phyloP scores from a whole-genome alignment of 2,888 invertebrate species.

The Ichneumon xanthorius region DNA sequence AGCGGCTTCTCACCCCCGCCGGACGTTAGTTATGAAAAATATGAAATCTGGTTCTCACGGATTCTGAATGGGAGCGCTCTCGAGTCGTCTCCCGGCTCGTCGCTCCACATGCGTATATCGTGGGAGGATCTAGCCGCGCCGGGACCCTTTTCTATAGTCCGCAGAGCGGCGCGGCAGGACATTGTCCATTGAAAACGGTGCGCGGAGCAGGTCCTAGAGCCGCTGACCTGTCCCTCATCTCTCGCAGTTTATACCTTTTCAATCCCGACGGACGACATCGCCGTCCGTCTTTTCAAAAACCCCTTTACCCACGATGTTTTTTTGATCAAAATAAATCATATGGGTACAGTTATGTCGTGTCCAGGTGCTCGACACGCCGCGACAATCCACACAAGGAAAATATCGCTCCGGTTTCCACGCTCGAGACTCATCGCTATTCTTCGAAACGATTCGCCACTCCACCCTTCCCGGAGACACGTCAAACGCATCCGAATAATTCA shows the following conservation, averaged over 20 bases:
- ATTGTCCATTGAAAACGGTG: slow-evolving; percentile 83
- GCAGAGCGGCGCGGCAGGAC: slow-evolving; percentile 77
- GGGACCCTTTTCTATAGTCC: slow-evolving; percentile 79
- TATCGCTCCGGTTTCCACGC: slow-evolving; percentile 63
- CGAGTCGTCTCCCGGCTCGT: slow-evolving; percentile 66
- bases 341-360: slow-evolving; percentile 79
- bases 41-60: slow-evolving; percentile 85
- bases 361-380: slow-evolving; percentile 75
- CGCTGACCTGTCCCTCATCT: slow-evolving; percentile 82
- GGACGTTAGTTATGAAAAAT: slow-evolving; percentile 83
- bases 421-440: slow-evolving; percentile 54
- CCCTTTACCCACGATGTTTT: slow-evolving; percentile 80
- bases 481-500: slow-evolving; percentile 41
- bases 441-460: slow-evolving; percentile 44
- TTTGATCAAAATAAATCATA: slow-evolving; percentile 84
- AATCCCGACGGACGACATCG: slow-evolving; percentile 48
- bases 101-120: slow-evolving; percentile 85
- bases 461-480: slow-evolving; percentile 26
- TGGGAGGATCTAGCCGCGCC: slow-evolving; percentile 85
- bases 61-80: slow-evolving; percentile 79
- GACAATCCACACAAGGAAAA: slow-evolving; percentile 31
- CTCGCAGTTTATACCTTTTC: slow-evolving; percentile 67
- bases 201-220: slow-evolving; percentile 73
- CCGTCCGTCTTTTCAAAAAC: slow-evolving; percentile 73
- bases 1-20: slow-evolving; percentile 68